Conservation (phyloP, 2,888 invertebrate species). For the Agrochola macilenta region DNA sequence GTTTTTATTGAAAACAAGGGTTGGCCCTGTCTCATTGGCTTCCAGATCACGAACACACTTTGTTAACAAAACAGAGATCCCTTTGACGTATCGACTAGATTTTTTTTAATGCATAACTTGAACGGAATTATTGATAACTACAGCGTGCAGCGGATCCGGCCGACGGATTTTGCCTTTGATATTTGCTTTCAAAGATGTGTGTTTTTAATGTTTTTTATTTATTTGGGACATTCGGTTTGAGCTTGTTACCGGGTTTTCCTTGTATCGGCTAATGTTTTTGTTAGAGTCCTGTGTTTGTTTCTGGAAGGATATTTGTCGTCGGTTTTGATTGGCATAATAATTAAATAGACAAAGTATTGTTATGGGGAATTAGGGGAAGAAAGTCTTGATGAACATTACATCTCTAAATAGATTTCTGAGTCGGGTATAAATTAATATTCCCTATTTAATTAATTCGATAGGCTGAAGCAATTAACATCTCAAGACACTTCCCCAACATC, state of each 20-base stretch:
- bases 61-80: conserved; percentile 88
- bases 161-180: conserved; percentile 79
- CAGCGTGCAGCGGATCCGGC: conserved; percentile 72
- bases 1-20: conserved; percentile 89
- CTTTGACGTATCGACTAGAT: conserved; percentile 85
- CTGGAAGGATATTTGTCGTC: conserved; percentile 5
- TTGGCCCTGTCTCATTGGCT: conserved; percentile 81
- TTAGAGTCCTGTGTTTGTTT: conserved; percentile 28
- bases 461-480: conserved; percentile 15
- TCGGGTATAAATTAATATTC: neutral
- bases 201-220: conserved; percentile 62
- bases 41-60: conserved; percentile 88
- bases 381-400: neutral
- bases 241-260: conserved; percentile 44
- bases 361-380: neutral
- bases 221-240: conserved; percentile 27
- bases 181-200: conserved; percentile 66
- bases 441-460: neutral
- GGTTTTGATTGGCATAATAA: conserved; percentile 28
- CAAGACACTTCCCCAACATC: conserved; percentile 21
- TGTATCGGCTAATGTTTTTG: conserved; percentile 46
- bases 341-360: neutral
- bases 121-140: conserved; percentile 86
- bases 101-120: conserved; percentile 89
- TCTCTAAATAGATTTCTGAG: neutral